Evolutionary conservation across 2,888 invertebrate genomes (phyloP).

Genomic region (Dryocosmus kuriphilus): DNA sequence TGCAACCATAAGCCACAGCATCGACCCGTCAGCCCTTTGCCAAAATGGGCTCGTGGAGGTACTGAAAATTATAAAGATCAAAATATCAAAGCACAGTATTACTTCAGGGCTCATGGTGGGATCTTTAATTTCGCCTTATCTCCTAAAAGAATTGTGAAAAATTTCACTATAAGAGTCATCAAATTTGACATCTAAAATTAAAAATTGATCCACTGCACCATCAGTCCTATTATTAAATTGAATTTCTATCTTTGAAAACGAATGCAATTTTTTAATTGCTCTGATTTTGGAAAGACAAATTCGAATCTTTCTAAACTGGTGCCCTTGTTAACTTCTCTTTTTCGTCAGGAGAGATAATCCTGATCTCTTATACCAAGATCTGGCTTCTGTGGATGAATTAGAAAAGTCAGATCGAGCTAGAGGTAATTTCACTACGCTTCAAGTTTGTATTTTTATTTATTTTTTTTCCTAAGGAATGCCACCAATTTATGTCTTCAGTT

Average conservation of each 20-base stretch:
- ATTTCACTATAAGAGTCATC: background rate
- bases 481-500: constrained; percentile 10
- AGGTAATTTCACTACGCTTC: constrained; percentile 68
- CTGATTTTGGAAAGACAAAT: constrained; percentile 15
- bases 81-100: background rate
- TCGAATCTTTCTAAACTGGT: constrained; percentile 28
- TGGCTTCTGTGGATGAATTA: constrained; percentile 77
- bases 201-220: background rate
- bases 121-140: background rate
- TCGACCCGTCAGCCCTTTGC: constrained; percentile 80
- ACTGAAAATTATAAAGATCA: constrained; percentile 61
- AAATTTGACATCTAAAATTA: background rate
- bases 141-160: background rate
- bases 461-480: constrained; percentile 17
- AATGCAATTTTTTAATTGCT: background rate
- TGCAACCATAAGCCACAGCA: constrained; percentile 72
- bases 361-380: constrained; percentile 80
- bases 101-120: background rate
- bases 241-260: background rate
- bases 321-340: constrained; percentile 52
- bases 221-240: background rate
- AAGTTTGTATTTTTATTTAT: constrained; percentile 7
- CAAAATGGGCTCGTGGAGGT: constrained; percentile 81
- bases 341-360: constrained; percentile 80
- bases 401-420: constrained; percentile 67